Base-by-base conservation (phyloP, 1,140 invertebrate species). In the Cotesia typhae region DNA sequence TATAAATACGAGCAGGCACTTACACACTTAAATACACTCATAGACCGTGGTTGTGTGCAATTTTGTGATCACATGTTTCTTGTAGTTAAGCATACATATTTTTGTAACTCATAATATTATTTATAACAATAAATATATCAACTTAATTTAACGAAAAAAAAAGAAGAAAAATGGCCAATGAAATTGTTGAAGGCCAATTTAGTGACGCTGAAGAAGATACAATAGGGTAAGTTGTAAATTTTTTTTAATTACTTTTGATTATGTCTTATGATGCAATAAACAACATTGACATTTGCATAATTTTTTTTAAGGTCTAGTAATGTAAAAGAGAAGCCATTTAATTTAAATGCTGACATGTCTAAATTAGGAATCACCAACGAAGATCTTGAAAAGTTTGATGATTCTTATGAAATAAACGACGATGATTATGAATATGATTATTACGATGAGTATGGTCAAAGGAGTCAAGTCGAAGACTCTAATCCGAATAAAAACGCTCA, bases 401-500 rank as follows among this genome's bases (percentile, higher is more conserved):
- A 82, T 71, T 79, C 71, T 72, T 69, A 76, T 4, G 82, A 81
- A 10, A 80, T 86, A 52, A 71, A 67, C 61, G 72, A 78, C 68
- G 78, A 79, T 79, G 83, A 78, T 70, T 83, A 67, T 83, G 71
- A 57, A 4, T 80, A 78, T 9, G 80, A 71, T 7, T 81, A 84
- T 78, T 82, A 75, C 76, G 79, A 81, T 61, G 71, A 57, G 4
- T 80, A 78, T 6, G 80, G 72, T 7, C 82, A 84, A 28, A 74
- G 69, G 51, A 68, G 77, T 51, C 72, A 75, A 57, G 60, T 76
- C 2, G 76, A 69, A 20, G 75, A 70, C n/a, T 73, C 70, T 4
- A 77, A 71, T 37, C 64, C 35, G 67, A 80, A 36, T 52, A 53
- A 36, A 10, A 89, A 90, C 79, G 73, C 76, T 63, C 92, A 93